phyloP scores from a whole-genome alignment of 1,140 invertebrate genomes.

The Drosophila asahinai region DNA sequence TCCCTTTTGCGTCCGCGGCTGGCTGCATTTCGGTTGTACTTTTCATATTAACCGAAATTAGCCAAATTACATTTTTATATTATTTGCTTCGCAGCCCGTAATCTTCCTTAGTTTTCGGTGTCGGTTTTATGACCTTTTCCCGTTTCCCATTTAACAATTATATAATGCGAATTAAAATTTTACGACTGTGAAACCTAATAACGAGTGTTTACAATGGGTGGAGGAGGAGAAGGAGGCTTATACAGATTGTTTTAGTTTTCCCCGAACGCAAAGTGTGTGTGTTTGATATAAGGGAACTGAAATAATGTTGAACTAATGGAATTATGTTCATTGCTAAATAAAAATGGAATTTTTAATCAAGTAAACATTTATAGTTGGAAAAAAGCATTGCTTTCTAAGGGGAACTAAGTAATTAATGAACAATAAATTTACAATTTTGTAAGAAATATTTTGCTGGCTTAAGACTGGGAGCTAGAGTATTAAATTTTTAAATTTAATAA shows the following conservation, averaged over 20 bases:
- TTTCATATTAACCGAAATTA: constrained; percentile 61
- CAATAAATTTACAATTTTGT: not conserved
- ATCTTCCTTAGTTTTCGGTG: constrained; percentile 29
- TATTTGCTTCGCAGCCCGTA: constrained; percentile 21
- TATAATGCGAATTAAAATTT: constrained; percentile 42
- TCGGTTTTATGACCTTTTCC: constrained; percentile 45
- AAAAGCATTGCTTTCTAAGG: not conserved
- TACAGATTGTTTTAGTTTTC: constrained; percentile 19
- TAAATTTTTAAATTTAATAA: not conserved
- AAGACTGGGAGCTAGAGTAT: no score
- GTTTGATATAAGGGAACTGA: not conserved
- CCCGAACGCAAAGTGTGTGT: constrained; percentile 7
- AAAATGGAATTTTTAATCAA: not conserved
- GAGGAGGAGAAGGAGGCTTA: not conserved
- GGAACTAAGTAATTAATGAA: not conserved
- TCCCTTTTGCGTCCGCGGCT: constrained; percentile 45
- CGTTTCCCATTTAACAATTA: constrained; percentile 39
- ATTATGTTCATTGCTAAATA: constrained; percentile 7
- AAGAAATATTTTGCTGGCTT: not conserved
- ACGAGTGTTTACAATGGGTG: constrained; percentile 22
- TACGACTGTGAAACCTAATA: constrained; percentile 19
- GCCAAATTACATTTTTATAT: constrained; percentile 54
- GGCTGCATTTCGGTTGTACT: constrained; percentile 44
- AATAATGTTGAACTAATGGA: constrained; percentile 12
- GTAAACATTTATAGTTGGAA: not conserved